A percentile compares a stretch with the other conserved stretches of the same genome.
Conservation (phyloP, 2,113 vertebrate genomes). For the Kobus ellipsiprymnus region DNA sequence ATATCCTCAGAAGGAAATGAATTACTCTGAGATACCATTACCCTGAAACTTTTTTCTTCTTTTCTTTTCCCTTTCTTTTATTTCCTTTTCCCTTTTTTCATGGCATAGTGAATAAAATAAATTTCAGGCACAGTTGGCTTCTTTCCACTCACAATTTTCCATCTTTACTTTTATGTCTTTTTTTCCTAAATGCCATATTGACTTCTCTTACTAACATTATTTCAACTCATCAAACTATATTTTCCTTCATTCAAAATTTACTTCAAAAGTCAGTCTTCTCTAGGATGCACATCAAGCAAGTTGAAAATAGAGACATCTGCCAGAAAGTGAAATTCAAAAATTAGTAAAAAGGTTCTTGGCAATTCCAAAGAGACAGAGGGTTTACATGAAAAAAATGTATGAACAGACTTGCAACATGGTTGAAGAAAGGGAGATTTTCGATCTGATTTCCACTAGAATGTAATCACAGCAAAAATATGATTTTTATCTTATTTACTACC, state of each 20-base stretch:
- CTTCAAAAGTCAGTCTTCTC: background rate
- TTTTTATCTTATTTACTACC: constrained; percentile 8
- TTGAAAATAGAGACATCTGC: background rate
- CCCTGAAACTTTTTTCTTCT: background rate
- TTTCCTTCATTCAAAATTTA: constrained; percentile 38
- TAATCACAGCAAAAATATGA: constrained; percentile 28
- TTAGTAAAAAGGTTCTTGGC: background rate
- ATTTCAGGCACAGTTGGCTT: background rate
- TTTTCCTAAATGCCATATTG: background rate
- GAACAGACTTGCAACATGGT: background rate
- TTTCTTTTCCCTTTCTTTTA: background rate
- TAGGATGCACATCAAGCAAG: background rate
- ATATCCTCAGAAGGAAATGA: background rate
- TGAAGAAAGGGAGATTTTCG: background rate
- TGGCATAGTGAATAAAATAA: constrained; percentile 14
- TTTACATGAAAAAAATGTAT: background rate
- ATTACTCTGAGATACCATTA: background rate
- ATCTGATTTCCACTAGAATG: background rate
- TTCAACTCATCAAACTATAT: constrained; percentile 8
- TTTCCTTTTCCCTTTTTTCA: background rate
- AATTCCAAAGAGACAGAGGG: background rate
- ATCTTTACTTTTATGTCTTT: constrained; percentile 32
- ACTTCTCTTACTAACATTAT: background rate
- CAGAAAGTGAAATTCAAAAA: background rate
- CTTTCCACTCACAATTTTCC: constrained; percentile 37